phyloP scores from a whole-genome alignment of 2,797 vertebrate genomes.

The Adrianichthys oophorus region DNA sequence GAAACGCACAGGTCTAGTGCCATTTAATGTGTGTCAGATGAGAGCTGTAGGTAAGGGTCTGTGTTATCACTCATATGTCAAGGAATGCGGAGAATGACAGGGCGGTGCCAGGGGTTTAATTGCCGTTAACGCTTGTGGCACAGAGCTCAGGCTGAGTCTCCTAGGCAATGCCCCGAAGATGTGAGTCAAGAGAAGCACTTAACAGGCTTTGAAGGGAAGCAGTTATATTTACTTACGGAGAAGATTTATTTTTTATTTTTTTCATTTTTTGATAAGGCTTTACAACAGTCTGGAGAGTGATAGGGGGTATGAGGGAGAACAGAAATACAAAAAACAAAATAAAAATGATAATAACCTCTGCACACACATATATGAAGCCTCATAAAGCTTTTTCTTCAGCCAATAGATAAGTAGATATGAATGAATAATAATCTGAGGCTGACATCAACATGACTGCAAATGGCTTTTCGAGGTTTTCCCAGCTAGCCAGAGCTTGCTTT shows the following conservation, averaged over 20 bases:
- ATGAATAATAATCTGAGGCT: constrained; percentile 58
- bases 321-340: constrained; percentile 50
- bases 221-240: constrained; percentile 66
- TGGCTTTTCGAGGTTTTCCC: constrained; percentile 47
- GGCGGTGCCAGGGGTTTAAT: constrained; percentile 72
- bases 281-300: constrained; percentile 44
- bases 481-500: constrained; percentile 7
- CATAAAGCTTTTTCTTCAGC: too few species aligned
- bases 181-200: constrained; percentile 62
- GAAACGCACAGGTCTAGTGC: constrained; percentile 71
- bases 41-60: constrained; percentile 70
- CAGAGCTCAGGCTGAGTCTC: constrained; percentile 46
- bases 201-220: constrained; percentile 65
- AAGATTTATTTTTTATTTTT: constrained; percentile 32
- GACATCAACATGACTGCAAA: constrained; percentile 62
- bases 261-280: constrained; percentile 40
- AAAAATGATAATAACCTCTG: constrained; percentile 57
- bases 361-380: constrained; percentile 46
- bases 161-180: constrained; percentile 65
- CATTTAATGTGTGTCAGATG: constrained; percentile 73
- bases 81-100: constrained; percentile 69
- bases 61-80: constrained; percentile 76
- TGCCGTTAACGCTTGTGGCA: constrained; percentile 68
- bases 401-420: too few species aligned
- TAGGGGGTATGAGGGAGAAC: constrained; percentile 33